Conservation (phyloP, 92 coral and sea anemone genomes). For the Galaxea fascicularis region DNA sequence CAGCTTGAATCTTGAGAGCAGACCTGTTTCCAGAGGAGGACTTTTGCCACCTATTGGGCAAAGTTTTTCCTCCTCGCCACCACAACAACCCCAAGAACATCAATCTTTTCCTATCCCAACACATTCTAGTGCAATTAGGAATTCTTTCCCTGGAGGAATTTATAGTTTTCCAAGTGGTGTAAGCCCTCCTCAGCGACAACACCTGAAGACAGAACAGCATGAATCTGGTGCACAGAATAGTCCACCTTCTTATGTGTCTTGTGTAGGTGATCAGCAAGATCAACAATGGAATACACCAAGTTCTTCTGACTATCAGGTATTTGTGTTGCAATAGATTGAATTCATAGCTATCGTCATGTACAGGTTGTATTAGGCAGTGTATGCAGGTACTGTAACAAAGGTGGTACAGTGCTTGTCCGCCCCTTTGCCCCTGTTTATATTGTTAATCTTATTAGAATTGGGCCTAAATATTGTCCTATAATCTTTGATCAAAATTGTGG, state of each 20-base stretch:
- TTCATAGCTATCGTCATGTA: too few species aligned
- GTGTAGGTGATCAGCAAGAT: constrained; percentile 24
- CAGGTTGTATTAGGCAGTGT: too few species aligned
- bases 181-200: constrained; percentile 9
- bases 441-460: too few species aligned
- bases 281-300: constrained; percentile 30
- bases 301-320: constrained; percentile 26
- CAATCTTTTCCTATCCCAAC: constrained; percentile 4
- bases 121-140: not conserved
- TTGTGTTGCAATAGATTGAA: not conserved
- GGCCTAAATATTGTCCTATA: too few species aligned
- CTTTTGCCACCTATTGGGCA: constrained; percentile 46
- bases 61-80: constrained; percentile 13
- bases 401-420: too few species aligned
- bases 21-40: constrained; percentile 38
- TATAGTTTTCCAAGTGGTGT: constrained; percentile 21
- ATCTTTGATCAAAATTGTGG: too few species aligned
- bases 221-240: not conserved
- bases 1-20: constrained; percentile 19
- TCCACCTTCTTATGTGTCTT: constrained; percentile 6
- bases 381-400: too few species aligned
- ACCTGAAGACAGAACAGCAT: not conserved
- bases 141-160: constrained; percentile 26
- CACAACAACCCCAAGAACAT: constrained; percentile 33
- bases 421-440: too few species aligned